phyloP scores from a whole-genome alignment of 2,113 vertebrate species.

The Spermophilus dauricus region DNA sequence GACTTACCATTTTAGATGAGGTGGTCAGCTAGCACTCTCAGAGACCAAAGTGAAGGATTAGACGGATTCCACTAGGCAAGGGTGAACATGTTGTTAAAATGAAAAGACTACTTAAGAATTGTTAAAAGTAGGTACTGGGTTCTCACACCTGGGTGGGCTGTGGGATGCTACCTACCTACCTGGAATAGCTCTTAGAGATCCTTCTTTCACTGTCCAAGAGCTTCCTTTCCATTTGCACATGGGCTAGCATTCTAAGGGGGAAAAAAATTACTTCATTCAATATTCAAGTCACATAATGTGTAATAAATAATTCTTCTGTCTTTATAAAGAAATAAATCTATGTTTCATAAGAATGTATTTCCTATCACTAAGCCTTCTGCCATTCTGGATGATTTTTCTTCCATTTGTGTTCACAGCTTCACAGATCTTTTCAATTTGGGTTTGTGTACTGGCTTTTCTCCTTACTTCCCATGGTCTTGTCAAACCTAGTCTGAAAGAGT shows the following conservation, averaged over 20 bases:
- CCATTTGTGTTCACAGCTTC: background rate
- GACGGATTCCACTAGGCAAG: background rate
- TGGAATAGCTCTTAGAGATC: too few species aligned
- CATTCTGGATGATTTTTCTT: background rate
- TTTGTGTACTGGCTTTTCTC: background rate
- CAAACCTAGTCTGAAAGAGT: background rate
- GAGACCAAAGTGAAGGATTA: background rate
- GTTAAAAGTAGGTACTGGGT: background rate
- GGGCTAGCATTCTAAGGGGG: background rate
- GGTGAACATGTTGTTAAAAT: background rate
- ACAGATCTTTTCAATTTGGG: background rate
- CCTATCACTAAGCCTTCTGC: background rate
- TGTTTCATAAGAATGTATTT: background rate
- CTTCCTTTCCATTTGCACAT: background rate
- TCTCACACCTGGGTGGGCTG: background rate
- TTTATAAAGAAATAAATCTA: background rate
- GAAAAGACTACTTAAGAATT: too few species aligned
- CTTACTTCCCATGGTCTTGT: background rate
- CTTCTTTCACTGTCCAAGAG: fast-evolving
- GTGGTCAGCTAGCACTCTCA: background rate
- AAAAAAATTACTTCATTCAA: background rate
- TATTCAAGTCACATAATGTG: background rate
- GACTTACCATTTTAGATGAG: background rate
- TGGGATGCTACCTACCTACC: background rate
- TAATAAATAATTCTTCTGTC: background rate